A percentile compares a stretch with the other conserved stretches of the same genome.
Conservation (phyloP, 2,113 vertebrate species). For the Marcusenius ussheri region DNA sequence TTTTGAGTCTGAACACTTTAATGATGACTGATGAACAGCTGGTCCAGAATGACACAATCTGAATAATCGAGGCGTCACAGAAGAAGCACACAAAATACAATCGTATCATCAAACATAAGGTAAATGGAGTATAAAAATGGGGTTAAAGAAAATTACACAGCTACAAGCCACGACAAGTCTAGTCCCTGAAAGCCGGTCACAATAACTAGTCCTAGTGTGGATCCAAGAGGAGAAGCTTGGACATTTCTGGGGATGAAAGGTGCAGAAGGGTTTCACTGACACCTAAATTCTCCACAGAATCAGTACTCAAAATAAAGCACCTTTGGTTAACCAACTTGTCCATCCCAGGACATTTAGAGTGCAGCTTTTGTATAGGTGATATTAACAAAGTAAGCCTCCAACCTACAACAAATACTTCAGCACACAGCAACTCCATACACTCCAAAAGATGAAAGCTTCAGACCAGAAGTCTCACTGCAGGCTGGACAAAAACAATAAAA, state of each 20-base stretch:
- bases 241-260: not conserved
- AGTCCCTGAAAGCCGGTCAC: not conserved
- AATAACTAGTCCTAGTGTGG: not conserved
- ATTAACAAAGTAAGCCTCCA: not conserved
- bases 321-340: not conserved
- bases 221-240: not conserved
- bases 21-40: constrained; percentile 23
- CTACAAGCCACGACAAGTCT: not conserved
- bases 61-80: constrained; percentile 22
- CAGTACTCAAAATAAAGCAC: not conserved
- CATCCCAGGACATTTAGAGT: not conserved
- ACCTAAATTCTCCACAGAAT: not conserved
- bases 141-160: constrained; percentile 22
- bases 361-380: not conserved
- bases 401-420: not conserved
- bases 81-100: constrained; percentile 13
- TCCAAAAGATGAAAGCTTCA: not conserved
- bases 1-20: constrained; percentile 23
- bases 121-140: constrained; percentile 18
- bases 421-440: not conserved
- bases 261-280: not conserved
- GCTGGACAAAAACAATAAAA: not conserved
- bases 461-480: not conserved
- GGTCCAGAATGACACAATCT: constrained; percentile 19
- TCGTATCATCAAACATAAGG: not conserved